Evolutionary conservation across 2,888 invertebrate species (phyloP), one percentile per base, ranked within the genome.

Genomic region (Andrena haemorrhoa): DNA sequence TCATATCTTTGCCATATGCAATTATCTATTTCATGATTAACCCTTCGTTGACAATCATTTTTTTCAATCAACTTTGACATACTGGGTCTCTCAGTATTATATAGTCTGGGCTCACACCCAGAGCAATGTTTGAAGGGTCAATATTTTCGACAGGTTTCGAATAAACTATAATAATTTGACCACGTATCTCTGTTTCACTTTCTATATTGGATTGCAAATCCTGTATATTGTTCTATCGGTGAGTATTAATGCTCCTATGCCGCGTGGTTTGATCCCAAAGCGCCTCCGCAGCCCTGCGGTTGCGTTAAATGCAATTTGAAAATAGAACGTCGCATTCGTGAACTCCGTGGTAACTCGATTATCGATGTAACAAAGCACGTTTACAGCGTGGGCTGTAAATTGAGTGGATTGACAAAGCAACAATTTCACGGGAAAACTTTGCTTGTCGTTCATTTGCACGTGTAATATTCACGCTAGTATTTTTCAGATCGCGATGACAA

Each of bases 311-410:
- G 56, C 56, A 60, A 60, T 60, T 76, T 58, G 23, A 47, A 72
- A 76, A 82, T 65, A 72, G 49, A 31, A 47, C 73, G 64, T 79
- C 53, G 49, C 35, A 80, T 41, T 64, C 29, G 56, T 20, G 53
- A 79, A 82, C 65, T 83, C 77, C 82, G 33, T 75, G 68, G 74
- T 79, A 84, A 85, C 85, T 86, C 79, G 73, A 79, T 87, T 87
- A 87, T 89, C 78, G 82, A 85, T 84, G 77, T 86, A 88, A 86
- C 86, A 51, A 74, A 70, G 77, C 64, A 29, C 35, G 60, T 33
- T 49, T 35, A n/a, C 41, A 69, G 6, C 35, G 31, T 31, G 51
- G 61, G 33, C 35, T 74, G 31, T 20, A 66, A 65, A 77, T 63
- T 53, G 47, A 70, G 33, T 33, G 10, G 16, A 41, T 41, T 26